Base-by-base conservation (phyloP, 1,140 invertebrate genomes). In the Varroa destructor region DNA sequence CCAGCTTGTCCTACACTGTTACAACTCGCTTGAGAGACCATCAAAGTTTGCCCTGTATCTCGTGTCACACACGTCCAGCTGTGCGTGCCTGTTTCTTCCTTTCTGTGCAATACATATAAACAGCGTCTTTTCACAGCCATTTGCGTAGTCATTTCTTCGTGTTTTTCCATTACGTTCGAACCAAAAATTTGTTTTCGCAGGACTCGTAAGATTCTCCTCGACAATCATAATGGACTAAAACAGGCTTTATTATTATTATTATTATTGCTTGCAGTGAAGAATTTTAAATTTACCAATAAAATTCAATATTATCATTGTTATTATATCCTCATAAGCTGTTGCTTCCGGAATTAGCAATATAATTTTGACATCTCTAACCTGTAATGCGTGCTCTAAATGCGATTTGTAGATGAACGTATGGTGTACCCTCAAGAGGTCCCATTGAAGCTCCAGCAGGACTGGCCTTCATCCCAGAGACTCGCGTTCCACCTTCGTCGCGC, bases 11-110 rank as follows among this genome's bases (percentile, higher is more conserved):
- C 82, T 93, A 25, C 87, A 87, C 74, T 93, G 89, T 80, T 91
- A 90, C 77, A 89, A 86, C 78, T 90, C 86, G 37, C 85, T 83
- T 71, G 89, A 93, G 78, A 84, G 86, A 56, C 87, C 89, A 0
- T 88, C 90, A 78, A 85, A 88, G 79, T 93, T 91, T 79, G 89
- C 89, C 36, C 80, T 93, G 36, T 92, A 91, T 81, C 90, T 92
- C 83, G 89, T 91, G 43, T 75, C 73, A 56, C 74, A 74, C 36
- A 74, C 58, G 54, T 75, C 71, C 67, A 76, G 75, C 56, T 76
- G 77, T 77, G 74, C 74, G 77, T 73, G 81, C 82, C 80, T 81
- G 80, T n/a, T 8, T 0, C 1, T 36, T 64, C 55, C 14, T n/a
- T 43, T 1, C 54, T 8, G 14, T 40, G 14, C 14, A 3, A 8